These are phyloP conservation scores for Enteromius radiatus DNA, from an alignment of 2,797 vertebrate genomes.

Conservation along the genomic window DNA sequence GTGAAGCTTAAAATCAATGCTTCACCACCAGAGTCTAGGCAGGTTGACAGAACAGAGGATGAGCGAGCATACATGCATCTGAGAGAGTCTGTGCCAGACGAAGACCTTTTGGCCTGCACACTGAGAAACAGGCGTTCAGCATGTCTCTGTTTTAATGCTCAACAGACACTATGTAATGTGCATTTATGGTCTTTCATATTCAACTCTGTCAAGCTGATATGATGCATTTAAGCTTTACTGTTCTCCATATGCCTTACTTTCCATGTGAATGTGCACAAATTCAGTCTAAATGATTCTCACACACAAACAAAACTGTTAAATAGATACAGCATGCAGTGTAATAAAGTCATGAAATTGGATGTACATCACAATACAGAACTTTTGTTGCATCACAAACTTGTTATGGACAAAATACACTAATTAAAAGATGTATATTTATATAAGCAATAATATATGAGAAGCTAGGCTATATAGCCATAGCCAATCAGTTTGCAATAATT, in stretches of 20 bases:
- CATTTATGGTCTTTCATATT: slow-evolving; percentile 3
- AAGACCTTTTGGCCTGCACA: slow-evolving; percentile 16
- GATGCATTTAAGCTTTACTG: neutral
- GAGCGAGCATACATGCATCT: neutral
- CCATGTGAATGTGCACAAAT: neutral
- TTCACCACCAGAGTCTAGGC: neutral
- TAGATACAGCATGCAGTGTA: neutral
- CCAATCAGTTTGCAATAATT: no score
- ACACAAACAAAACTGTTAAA: neutral
- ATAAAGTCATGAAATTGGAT: neutral
- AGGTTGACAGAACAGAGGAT: slow-evolving; percentile 4
- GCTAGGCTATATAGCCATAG: no score
- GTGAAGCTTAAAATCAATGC: neutral
- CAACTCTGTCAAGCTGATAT: neutral
- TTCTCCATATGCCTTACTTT: neutral
- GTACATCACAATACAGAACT: neutral
- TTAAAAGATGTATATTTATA: neutral
- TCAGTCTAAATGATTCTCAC: neutral
- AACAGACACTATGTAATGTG: neutral
- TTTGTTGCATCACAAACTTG: neutral
- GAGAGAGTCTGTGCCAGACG: neutral
- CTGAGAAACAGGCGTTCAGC: slow-evolving; percentile 19
- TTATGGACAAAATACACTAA: neutral
- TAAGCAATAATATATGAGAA: neutral
- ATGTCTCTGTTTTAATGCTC: neutral